Base-by-base conservation (phyloP, 2,888 invertebrate species). In the Sphaerophoria rueppellii region DNA sequence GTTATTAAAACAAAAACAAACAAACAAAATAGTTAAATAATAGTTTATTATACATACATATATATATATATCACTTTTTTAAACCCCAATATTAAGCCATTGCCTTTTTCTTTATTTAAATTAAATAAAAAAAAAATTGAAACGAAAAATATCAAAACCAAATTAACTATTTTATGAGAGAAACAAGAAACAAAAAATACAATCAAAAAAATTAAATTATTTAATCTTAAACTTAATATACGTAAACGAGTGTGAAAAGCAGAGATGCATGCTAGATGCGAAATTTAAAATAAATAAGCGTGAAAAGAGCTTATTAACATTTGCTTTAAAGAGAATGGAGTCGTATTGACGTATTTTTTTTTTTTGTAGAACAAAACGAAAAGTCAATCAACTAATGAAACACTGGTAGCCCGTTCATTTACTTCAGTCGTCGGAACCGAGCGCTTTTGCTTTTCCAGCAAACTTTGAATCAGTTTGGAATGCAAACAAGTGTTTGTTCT, bases 41-140 rank as follows among this genome's bases (percentile, higher is more conserved):
- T 81, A 85, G 81, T 85, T 85, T 85, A 81, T 40, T 85, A 81
- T 24, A 24, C 24, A 24, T 24, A 24, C 24, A 1, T 24, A n/a
- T 85, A 85, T 80, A 82, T 78, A 80, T 79, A 65, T 65, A 50
- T 65, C 65, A 52, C 54, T 2, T 24, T 24, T 24, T 24, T 24
- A 24, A 67, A 67, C 52, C 54, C 52, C 69, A 82, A 74, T 73
- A 81, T 58, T 77, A 73, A 81, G 55, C 72, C 43, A 72, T 81
- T 85, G 85, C 85, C 83, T 85, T 85, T 70, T 85, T 76, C 81
- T 73, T 85, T 85, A 85, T 65, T 61, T 24, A 24, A 24, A 72
- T 14, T 58, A 71, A 50, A 71, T 14, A 16, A 70, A 43, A 9
- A 7, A 4, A 43, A 40, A 60, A 61, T 6, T 32, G 32, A 24